Evolutionary conservation across 1,140 invertebrate genomes (phyloP).

Genomic region (Drosophila triauraria): DNA sequence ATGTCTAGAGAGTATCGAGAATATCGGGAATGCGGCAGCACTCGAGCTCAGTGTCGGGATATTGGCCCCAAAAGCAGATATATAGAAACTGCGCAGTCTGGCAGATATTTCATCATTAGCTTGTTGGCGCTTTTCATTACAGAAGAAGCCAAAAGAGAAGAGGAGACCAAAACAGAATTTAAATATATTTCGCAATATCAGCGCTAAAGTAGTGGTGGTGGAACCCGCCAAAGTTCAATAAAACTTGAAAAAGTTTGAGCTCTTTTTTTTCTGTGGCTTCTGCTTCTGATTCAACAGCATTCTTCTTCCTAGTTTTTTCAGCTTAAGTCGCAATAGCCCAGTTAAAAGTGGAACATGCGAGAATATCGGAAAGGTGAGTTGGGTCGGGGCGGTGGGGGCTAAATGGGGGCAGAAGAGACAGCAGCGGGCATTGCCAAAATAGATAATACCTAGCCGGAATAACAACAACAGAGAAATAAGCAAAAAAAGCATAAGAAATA

Average conservation of each 20-base stretch:
- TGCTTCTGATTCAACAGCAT: constrained; percentile 25
- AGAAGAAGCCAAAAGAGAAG: constrained; percentile 45
- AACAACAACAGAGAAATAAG: background rate
- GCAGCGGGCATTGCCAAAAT: constrained; percentile 53
- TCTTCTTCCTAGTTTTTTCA: constrained; percentile 49
- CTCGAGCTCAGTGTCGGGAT: constrained; percentile 52
- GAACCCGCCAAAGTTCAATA: constrained; percentile 74
- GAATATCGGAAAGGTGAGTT: constrained; percentile 16
- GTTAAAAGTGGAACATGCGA: constrained; percentile 74
- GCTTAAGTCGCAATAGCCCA: constrained; percentile 79
- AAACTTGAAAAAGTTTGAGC: constrained; percentile 60
- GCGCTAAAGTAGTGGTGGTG: constrained; percentile 25
- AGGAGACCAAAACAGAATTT: constrained; percentile 64
- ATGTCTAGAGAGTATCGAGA: background rate
- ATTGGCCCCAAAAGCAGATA: constrained; percentile 56
- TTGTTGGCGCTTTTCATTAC: constrained; percentile 75
- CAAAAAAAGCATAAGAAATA: background rate
- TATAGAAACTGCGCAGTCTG: constrained; percentile 68
- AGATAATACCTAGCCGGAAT: constrained; percentile 50
- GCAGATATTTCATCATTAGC: constrained; percentile 78
- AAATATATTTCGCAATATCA: constrained; percentile 79
- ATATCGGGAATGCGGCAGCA: constrained; percentile 47
- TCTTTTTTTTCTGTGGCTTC: constrained; percentile 32
- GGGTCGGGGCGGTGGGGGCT: background rate
- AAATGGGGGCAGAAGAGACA: constrained; percentile 4